A percentile compares a stretch with the other conserved stretches of the same genome.
Evolutionary conservation across 2,797 vertebrate genomes (phyloP).

Genomic region (Molossus alvarezi): DNA sequence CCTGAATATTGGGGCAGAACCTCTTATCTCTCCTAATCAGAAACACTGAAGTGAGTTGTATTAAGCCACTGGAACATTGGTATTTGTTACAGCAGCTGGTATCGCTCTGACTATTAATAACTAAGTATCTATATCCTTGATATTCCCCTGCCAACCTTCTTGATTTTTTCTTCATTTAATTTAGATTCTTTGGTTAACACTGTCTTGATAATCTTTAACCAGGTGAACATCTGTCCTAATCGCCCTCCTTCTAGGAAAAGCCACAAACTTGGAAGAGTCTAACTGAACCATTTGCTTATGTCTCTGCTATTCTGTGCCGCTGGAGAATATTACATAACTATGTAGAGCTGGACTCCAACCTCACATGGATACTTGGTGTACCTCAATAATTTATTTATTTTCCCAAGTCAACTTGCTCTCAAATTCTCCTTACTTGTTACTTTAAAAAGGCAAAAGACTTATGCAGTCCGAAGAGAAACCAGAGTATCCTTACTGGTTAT

Average conservation of each 20-base stretch:
- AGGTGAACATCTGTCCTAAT: neutral
- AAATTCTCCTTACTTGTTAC: neutral
- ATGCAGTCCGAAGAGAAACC: no score
- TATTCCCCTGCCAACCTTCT: neutral
- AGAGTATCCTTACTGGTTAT: neutral
- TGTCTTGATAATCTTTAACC: neutral
- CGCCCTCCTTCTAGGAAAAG: neutral
- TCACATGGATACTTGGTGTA: neutral
- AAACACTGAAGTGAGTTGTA: neutral
- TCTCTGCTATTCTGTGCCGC: neutral
- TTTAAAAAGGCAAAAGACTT: neutral
- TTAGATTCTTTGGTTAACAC: neutral
- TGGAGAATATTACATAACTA: neutral
- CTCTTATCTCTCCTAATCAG: neutral
- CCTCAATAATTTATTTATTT: neutral
- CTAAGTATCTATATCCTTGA: conserved; percentile 4
- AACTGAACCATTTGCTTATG: neutral
- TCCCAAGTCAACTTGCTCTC: neutral
- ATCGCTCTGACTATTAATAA: neutral
- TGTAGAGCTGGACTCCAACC: neutral
- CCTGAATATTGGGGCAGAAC: neutral
- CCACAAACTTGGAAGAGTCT: neutral
- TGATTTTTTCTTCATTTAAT: neutral
- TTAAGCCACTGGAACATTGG: neutral
- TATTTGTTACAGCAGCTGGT: neutral